Evolutionary conservation across 1,140 invertebrate species (phyloP), one percentile per base, ranked within the genome.

Genomic region (Aphis craccivora): DNA sequence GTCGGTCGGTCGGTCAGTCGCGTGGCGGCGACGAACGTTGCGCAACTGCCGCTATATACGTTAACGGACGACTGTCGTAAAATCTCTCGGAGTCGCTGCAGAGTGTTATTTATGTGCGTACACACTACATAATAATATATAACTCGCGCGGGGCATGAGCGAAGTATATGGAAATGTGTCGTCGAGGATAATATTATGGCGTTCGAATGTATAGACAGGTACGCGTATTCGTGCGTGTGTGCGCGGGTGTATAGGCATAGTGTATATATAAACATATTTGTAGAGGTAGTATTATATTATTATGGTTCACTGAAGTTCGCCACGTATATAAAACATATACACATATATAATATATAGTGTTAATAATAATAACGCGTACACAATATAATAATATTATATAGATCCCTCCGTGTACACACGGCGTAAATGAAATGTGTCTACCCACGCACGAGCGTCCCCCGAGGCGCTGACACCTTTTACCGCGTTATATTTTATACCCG

Each of bases 401-500:
- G 84, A 45, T 83, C 37, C 37, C 37, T 40, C 37, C 40, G 40
- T 51, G 20, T 51, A 51, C 20, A 22, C 40, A 84, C 81, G 37
- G 83, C 43, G 30, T n/a, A 37, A 51, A 51, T 53, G 23, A n/a
- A 60, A 51, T n/a, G 30, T 53, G 11, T 89, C 87, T 53, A 35
- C 87, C 87, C 87, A 91, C 90, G 90, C 90, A 45, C 35, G n/a
- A 23, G 67, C 90, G 90, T 91, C 90, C 90, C 90, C 67, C 90
- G 30, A 91, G 90, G 90, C 67, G 60, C 90, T 91, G 90, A 91
- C 90, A 91, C 90, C 90, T 91, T 81, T 84, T 43, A 91, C 67
- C 90, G 90, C 20, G 48, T 35, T 35, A 90, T 90, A 51, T 51
- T 51, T 60, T 90, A 40, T 90, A 60, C 51, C 2, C 48, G 30